phyloP scores from a whole-genome alignment of 2,797 vertebrate genomes.

The Macropodus opercularis region DNA sequence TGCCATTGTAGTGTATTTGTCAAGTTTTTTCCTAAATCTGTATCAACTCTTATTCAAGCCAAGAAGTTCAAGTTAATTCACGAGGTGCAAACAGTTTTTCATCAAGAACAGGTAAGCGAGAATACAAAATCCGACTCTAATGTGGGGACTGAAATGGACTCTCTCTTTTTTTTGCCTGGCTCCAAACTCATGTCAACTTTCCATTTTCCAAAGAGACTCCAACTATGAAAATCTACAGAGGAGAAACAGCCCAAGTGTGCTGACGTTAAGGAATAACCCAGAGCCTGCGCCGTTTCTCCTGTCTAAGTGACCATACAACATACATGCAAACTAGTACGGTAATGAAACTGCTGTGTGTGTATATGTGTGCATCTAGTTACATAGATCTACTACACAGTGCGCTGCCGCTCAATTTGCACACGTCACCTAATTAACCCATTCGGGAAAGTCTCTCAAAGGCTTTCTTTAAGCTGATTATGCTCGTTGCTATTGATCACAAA shows the following conservation, averaged over 20 bases:
- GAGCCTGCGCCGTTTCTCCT: conserved; percentile 62
- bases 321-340: conserved; percentile 85
- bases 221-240: conserved; percentile 83
- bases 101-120: conserved; percentile 33
- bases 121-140: conserved; percentile 33
- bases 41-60: conserved; percentile 33
- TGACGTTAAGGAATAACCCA: conserved; percentile 40
- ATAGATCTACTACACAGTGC: conserved; percentile 78
- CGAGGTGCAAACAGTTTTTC: conserved; percentile 42
- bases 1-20: conserved; percentile 44
- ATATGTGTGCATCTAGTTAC: conserved; percentile 74
- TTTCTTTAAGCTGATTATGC: conserved; percentile 48
- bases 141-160: conserved; percentile 69
- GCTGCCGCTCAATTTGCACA: conserved; percentile 43
- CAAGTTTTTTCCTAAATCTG: conserved; percentile 22
- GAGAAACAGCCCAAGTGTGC: conserved; percentile 61
- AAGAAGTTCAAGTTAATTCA: conserved; percentile 46
- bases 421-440: conserved; percentile 55
- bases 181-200: conserved; percentile 70
- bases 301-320: conserved; percentile 82
- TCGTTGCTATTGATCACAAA: conserved; percentile 53
- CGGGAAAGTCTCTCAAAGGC: conserved; percentile 57
- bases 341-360: conserved; percentile 76
- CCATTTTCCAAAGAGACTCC: conserved; percentile 72
- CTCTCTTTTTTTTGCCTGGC: conserved; percentile 57